These are phyloP conservation scores for Maccullochella peelii DNA, from an alignment of 2,113 vertebrate genomes.

Conservation along the genomic window DNA sequence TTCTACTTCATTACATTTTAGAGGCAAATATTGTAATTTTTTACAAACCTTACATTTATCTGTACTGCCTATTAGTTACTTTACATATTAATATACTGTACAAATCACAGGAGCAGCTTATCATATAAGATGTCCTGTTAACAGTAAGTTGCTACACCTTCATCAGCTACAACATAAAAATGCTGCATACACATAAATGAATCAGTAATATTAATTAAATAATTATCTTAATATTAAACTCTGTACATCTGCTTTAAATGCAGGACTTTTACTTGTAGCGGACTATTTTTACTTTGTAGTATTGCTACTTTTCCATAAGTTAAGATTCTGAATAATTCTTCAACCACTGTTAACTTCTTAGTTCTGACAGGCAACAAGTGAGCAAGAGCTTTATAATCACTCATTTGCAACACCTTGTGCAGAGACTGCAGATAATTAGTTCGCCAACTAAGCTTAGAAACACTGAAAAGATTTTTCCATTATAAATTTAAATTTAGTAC, in stretches of 20 bases:
- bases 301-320: not conserved
- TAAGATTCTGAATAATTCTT: not conserved
- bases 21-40: not conserved
- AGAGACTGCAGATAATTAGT: too few species aligned
- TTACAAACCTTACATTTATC: not conserved
- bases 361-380: not conserved
- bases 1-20: not conserved
- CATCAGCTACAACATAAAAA: not conserved
- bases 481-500: too few species aligned
- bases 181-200: not conserved
- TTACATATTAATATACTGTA: too few species aligned
- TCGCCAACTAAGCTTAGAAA: not conserved
- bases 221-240: not conserved
- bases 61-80: not conserved
- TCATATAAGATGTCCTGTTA: not conserved
- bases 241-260: not conserved
- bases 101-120: not conserved
- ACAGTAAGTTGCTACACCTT: not conserved
- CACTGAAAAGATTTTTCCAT: too few species aligned
- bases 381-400: not conserved
- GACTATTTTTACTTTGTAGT: not conserved
- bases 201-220: not conserved
- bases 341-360: not conserved
- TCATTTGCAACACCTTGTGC: not conserved
- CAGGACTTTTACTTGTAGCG: not conserved